Evolutionary conservation across 2,797 vertebrate species (phyloP).

Genomic region (Fratercula arctica): DNA sequence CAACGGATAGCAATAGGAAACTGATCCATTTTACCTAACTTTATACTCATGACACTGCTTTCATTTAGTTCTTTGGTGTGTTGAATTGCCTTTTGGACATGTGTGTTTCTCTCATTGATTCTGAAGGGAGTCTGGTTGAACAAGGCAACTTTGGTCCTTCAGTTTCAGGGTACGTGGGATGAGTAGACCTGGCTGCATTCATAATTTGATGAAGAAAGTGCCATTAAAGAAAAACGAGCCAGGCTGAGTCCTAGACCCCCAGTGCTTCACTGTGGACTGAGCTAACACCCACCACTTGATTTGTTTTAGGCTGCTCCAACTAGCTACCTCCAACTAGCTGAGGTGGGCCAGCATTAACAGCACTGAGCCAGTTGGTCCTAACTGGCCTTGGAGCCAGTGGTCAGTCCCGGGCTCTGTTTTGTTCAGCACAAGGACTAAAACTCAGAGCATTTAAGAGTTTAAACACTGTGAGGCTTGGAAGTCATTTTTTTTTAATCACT

Average conservation of each 20-base stretch:
- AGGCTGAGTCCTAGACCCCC: neutral
- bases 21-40: neutral
- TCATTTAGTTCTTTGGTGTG: neutral
- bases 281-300: neutral
- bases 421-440: neutral
- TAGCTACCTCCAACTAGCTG: neutral
- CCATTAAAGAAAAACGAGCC: neutral
- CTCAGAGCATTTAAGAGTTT: neutral
- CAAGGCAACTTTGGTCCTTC: neutral
- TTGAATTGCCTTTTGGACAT: neutral
- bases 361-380: neutral
- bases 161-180: neutral
- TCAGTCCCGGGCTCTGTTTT: neutral
- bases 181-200: neutral
- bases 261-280: neutral
- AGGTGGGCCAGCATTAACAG: neutral
- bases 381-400: neutral
- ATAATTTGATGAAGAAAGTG: neutral
- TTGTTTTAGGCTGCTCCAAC: neutral
- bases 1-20: neutral
- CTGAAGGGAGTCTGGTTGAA: neutral
- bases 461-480: neutral
- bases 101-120: neutral
- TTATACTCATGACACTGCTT: neutral
- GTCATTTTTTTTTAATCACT: neutral